phyloP scores from a whole-genome alignment of 2,113 vertebrate species.

The Origma solitaria region DNA sequence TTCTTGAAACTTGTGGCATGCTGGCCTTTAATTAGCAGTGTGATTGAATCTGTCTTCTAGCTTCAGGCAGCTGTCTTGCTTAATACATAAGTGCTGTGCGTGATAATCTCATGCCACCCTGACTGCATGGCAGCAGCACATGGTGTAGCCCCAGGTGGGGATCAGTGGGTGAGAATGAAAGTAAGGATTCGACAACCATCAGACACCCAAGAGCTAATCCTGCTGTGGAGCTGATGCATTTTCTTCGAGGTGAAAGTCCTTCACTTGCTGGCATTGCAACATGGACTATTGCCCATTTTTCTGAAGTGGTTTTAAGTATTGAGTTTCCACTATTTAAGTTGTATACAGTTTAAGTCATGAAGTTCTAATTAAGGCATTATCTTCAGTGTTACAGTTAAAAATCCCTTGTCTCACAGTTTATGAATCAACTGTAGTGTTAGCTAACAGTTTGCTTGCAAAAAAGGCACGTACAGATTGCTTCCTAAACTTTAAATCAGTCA shows the following conservation, averaged over 20 bases:
- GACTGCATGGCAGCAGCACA: not conserved
- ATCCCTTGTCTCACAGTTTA: not conserved
- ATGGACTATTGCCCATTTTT: not conserved
- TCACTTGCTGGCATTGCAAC: not conserved
- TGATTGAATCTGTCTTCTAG: not conserved
- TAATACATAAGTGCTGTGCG: not conserved
- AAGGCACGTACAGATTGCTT: not conserved
- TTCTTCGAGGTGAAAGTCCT: not conserved
- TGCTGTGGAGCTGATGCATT: not conserved
- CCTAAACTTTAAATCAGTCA: not conserved
- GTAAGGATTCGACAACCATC: not conserved
- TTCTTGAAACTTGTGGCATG: not conserved
- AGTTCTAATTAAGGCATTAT: not conserved
- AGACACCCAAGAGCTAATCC: not conserved
- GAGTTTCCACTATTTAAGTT: not conserved
- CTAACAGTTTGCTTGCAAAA: not conserved
- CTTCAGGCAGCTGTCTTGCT: conserved; percentile 6
- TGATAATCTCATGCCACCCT: not conserved
- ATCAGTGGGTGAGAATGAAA: not conserved
- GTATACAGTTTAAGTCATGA: not conserved
- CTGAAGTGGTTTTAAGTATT: not conserved
- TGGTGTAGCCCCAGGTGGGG: not conserved
- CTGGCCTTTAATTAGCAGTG: not conserved
- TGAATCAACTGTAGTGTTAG: not conserved
- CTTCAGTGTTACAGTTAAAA: not conserved